Evolutionary conservation across 92 coral and sea anemone genomes (phyloP).

Genomic region (Zoanthus sociatus): DNA sequence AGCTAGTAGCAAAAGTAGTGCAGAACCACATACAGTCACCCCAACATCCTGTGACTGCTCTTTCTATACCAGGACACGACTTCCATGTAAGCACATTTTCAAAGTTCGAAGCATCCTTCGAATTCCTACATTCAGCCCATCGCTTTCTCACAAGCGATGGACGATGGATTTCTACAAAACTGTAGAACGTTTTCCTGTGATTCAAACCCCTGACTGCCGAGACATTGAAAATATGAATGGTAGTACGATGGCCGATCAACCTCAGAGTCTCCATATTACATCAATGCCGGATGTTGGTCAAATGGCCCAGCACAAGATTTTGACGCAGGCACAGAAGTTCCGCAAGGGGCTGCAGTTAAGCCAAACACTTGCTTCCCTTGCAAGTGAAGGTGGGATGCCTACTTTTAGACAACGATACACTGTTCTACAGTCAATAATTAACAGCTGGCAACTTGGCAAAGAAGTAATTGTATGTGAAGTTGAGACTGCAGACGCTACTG

Average conservation of each 20-base stretch:
- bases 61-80: background rate
- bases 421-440: constrained; percentile 46
- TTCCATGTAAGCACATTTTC: background rate
- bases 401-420: constrained; percentile 54
- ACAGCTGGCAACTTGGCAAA: constrained; percentile 56
- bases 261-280: background rate
- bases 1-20: too few species aligned
- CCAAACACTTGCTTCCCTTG: constrained; percentile 62
- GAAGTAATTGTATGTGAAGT: constrained; percentile 57
- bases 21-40: too few species aligned
- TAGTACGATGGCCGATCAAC: background rate
- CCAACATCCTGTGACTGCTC: too few species aligned
- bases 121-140: background rate
- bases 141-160: background rate
- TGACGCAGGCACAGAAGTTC: constrained; percentile 64
- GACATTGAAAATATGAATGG: background rate
- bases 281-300: background rate
- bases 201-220: background rate
- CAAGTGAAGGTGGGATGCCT: constrained; percentile 71
- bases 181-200: too few species aligned
- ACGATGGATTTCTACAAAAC: too few species aligned
- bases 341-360: constrained; percentile 50
- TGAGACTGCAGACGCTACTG: constrained; percentile 10
- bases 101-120: background rate
- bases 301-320: background rate